A percentile compares a stretch with the other conserved stretches of the same genome.
phyloP scores from a whole-genome alignment of 1,140 invertebrate genomes.

The Diploscapter pachys region DNA sequence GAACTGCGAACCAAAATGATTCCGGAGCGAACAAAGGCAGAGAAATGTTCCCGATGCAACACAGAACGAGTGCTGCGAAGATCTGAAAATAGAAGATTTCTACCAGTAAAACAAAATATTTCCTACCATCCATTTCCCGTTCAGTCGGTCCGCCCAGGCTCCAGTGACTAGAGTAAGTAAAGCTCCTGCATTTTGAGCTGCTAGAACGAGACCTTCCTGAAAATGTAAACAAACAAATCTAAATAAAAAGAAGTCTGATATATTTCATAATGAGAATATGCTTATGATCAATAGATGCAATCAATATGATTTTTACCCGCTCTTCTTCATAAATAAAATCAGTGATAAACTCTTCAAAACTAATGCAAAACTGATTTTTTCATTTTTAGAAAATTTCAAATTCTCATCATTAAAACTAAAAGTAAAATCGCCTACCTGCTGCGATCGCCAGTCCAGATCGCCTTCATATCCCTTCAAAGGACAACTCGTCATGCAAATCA shows the following conservation, averaged over 20 bases:
- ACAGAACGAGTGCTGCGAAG: conserved; percentile 42
- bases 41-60: conserved; percentile 49
- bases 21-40: conserved; percentile 49
- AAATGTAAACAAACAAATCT: conserved; percentile 1
- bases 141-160: conserved; percentile 51
- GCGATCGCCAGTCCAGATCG: conserved; percentile 51
- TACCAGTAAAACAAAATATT: too few relatives aligned
- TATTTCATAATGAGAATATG: too few relatives aligned
- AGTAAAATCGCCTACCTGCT: conserved; percentile 32
- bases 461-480: conserved; percentile 54
- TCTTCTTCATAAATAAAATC: too few relatives aligned
- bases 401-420: too few relatives aligned
- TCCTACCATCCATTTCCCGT: conserved; percentile 54
- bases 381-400: too few relatives aligned
- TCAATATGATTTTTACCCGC: too few relatives aligned
- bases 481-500: conserved; percentile 58
- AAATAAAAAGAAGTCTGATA: too few relatives aligned
- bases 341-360: too few relatives aligned
- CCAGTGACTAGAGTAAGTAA: conserved; percentile 55
- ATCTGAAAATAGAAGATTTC: conserved; percentile 3
- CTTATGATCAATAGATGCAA: too few relatives aligned
- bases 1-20: conserved; percentile 52
- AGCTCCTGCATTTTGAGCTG: conserved; percentile 56
- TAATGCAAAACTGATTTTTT: too few relatives aligned
- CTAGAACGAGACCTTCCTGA: conserved; percentile 54